Conservation (phyloP, 2,113 vertebrate genomes). For the Pedionomus torquatus region DNA sequence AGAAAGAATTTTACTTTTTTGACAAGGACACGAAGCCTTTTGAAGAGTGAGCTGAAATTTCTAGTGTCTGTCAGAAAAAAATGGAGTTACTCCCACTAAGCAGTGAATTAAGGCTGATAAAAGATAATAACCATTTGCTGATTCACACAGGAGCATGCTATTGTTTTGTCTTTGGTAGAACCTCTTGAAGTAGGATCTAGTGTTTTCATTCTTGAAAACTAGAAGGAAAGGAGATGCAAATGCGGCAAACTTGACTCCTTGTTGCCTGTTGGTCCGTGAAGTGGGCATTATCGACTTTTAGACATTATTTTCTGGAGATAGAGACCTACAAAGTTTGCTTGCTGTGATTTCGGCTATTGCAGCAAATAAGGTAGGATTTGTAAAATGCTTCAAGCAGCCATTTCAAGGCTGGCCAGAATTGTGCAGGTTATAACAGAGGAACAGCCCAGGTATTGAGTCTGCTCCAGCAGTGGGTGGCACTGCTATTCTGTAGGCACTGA, state of each 20-base stretch:
- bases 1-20: not conserved
- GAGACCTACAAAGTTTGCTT: not conserved
- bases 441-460: not conserved
- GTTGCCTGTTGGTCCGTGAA: not conserved
- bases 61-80: not conserved
- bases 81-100: not conserved
- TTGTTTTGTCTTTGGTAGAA: not conserved
- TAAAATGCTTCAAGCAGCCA: not conserved
- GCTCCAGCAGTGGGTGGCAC: not conserved
- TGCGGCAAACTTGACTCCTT: not conserved
- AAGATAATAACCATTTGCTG: not conserved
- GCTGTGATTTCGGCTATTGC: not conserved
- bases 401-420: not conserved
- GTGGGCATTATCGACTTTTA: not conserved
- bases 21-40: not conserved
- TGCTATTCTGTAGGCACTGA: not conserved
- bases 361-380: not conserved
- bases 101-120: not conserved
- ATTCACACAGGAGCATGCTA: not conserved
- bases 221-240: not conserved
- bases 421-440: not conserved
- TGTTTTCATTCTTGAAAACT: not conserved
- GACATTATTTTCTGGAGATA: not conserved
- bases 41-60: not conserved
- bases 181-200: not conserved